Conservation (phyloP, 2,113 vertebrate genomes). For the Ramphastos sulfuratus region DNA sequence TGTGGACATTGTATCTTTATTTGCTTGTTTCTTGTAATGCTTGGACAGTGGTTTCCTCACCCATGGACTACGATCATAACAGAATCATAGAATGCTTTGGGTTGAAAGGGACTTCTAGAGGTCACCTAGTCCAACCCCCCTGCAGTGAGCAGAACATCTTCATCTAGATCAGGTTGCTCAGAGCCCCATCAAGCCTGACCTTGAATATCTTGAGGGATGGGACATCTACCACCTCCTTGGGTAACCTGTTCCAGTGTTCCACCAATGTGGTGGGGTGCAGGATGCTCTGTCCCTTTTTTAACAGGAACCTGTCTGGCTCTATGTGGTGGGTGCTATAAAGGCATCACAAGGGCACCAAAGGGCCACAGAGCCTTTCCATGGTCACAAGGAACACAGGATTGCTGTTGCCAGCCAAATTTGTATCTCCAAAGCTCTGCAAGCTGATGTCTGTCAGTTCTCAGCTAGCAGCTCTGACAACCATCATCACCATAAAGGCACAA, state of each 20-base stretch:
- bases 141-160: no score
- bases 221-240: no score
- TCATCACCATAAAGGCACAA: rapidly evolving
- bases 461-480: background rate
- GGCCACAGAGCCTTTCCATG: background rate
- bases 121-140: no score
- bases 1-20: background rate
- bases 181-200: no score
- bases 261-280: background rate
- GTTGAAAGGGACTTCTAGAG: no score
- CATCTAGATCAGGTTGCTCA: no score
- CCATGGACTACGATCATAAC: background rate
- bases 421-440: background rate
- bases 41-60: background rate
- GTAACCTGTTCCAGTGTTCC: no score
- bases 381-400: background rate
- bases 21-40: background rate
- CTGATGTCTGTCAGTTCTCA: background rate
- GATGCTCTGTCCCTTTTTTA: background rate
- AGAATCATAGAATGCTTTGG: no score
- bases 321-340: background rate
- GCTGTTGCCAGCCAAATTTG: background rate
- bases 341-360: no score
- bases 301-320: no score
- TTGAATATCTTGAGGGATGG: no score